Evolutionary conservation across 30 jellyfish, hydroid and myxozoan genomes (phyloP), one percentile per base, ranked within the genome.

Genomic region (Rhopilema esculentum): DNA sequence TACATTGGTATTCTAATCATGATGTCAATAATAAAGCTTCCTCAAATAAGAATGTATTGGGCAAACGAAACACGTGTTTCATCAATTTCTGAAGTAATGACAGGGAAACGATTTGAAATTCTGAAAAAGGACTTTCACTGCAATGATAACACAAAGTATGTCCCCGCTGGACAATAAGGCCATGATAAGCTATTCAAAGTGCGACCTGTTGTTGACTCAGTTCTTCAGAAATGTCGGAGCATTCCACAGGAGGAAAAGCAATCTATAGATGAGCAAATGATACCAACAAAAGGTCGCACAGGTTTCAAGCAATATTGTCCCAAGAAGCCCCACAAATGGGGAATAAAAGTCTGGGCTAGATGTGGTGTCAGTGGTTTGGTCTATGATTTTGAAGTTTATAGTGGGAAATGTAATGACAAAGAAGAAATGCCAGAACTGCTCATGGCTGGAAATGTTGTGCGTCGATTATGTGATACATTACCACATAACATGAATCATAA

Each of bases 111-210:
- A 50, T 84, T 84, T 72, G 81, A 74, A 52, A 70, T 16, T 62
- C 78, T 84, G 22, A 25, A 63, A 40, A 26, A 57, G 52, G 12
- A 7, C 52, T 52, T 66, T 27, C 84, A 82, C 69, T 32, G 50
- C 70, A 69, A 66, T 33, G 51, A 82, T 33, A 30, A 82, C 75
- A 25, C 29, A n/a, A 22, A 21, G 69, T 49, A 40, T 68, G 66
- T 16, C 31, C 82, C 79, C 8, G 71, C 67, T 20, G 80, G 74
- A n/a, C 21, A 53, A 31, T 4, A 51, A 22, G 83, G 65, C 29
- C 72, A 33, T n/a, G 86, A 69, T 27, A 82, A 82, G 86, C 86
- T 82, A 0, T 82, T 82, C 88, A 82, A 82, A 27, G 91, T 78
- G 53, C 88, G 51, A 28, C 88, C 88, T 18, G 62, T 78, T 18